Evolutionary conservation across 2,888 invertebrate species (phyloP), one percentile per base, ranked within the genome.

Genomic region (Apamea monoglypha): DNA sequence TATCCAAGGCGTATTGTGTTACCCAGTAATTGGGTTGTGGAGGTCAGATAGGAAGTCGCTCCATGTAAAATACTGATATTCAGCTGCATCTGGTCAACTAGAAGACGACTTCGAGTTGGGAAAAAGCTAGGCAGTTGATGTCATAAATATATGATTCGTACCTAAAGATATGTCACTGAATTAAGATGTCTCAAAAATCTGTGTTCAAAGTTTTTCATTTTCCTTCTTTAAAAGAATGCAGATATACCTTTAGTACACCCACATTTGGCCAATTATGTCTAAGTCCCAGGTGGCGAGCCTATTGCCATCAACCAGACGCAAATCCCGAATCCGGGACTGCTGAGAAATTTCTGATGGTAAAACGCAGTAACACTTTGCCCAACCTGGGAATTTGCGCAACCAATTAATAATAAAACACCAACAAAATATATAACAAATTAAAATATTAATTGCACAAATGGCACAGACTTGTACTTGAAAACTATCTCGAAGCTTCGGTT

Each of bases 391-490:
- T 40, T 50, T 21, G 53, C 53, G 53, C 53, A 21, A 21, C 7
- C 7, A 53, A 53, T 53, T 21, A 53, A 53, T n/a, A 59, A n/a
- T n/a, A n/a, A n/a, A n/a, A 59, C 59, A 59, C 59, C 59, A 68
- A 40, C n/a, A 67, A 67, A n/a, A 68, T n/a, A 44, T 50, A 25
- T 32, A 61, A 44, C 36, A 67, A 53, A 64, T 74, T 76, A 61
- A 59, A 78, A 80, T 88, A 83, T 83, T 81, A 80, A 89, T 82
- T 80, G 70, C 77, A 73, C 73, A 88, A 88, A 88, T 74, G 64
- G 63, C 47, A 63, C 66, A 76, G 47, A 72, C 70, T 68, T 73
- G 66, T 80, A 36, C 80, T 81, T 79, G 73, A 61, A 68, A 90
- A 86, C 81, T 80, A 66, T 74, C 63, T 76, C 53, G 36, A 66